Conservation (phyloP, 1,140 invertebrate species). For the Zaprionus davidi region DNA sequence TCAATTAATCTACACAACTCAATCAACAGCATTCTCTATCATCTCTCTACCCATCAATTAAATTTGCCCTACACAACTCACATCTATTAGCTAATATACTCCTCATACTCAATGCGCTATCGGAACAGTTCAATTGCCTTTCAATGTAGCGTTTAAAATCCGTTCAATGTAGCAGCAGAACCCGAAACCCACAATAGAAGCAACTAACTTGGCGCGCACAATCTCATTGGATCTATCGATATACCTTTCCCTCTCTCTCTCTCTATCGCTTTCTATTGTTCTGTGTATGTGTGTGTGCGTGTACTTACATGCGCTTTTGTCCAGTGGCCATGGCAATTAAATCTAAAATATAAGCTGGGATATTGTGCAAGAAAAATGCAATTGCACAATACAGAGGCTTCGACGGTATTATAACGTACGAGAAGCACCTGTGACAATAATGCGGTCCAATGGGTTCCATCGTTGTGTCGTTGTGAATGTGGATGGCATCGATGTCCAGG, state of each 20-base stretch:
- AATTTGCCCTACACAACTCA: neutral
- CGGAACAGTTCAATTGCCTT: constrained; percentile 66
- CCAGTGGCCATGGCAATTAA: constrained; percentile 85
- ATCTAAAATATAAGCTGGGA: constrained; percentile 87
- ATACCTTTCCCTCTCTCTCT: neutral
- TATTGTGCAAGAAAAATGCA: constrained; percentile 86
- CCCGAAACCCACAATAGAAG: constrained; percentile 54
- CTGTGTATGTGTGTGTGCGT: constrained; percentile 33
- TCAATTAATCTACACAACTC: neutral
- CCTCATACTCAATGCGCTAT: constrained; percentile 12
- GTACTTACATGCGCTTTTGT: constrained; percentile 87
- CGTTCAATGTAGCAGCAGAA: constrained; percentile 64
- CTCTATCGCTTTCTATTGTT: neutral
- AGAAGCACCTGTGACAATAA: constrained; percentile 84
- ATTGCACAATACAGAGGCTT: constrained; percentile 83
- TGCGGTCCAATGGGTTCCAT: constrained; percentile 58
- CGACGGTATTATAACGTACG: constrained; percentile 84
- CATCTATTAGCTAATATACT: constrained; percentile 5
- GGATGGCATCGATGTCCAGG: constrained; percentile 14
- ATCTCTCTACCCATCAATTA: neutral
- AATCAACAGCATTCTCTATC: neutral
- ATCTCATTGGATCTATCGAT: constrained; percentile 49
- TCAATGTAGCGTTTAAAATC: constrained; percentile 77
- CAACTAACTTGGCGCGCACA: constrained; percentile 51
- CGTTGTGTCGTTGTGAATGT: constrained; percentile 5